These are phyloP conservation scores for Caenorhabditis sp. DNA, from an alignment of 2,888 invertebrate species.

Conservation along the genomic window DNA sequence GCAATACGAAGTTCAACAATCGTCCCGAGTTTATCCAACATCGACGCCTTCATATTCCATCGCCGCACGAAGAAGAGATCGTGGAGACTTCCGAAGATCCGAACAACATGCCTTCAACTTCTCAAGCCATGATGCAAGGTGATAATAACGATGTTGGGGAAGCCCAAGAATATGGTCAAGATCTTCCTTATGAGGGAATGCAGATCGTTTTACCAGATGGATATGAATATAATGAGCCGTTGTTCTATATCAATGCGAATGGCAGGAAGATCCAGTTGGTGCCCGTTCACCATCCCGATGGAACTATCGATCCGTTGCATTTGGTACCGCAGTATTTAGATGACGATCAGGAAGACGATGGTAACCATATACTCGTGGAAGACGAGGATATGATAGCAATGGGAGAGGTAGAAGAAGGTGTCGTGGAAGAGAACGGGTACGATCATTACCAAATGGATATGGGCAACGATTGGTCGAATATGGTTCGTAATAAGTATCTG, in stretches of 20 bases:
- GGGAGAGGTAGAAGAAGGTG: constrained; percentile 32
- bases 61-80: constrained; percentile 44
- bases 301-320: constrained; percentile 31
- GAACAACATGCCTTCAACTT: constrained; percentile 25
- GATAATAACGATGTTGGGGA: constrained; percentile 24
- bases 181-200: constrained; percentile 53
- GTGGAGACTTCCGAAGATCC: constrained; percentile 12
- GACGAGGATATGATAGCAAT: constrained; percentile 30
- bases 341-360: constrained; percentile 29
- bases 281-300: constrained; percentile 15
- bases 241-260: constrained; percentile 19
- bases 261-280: constrained; percentile 26
- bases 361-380: constrained; percentile 13
- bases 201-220: constrained; percentile 26
- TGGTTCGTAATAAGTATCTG: constrained; percentile 49
- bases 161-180: constrained; percentile 36
- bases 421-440: constrained; percentile 61
- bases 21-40: constrained; percentile 55
- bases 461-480: constrained; percentile 64
- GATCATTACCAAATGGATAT: constrained; percentile 65
- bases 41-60: constrained; percentile 55
- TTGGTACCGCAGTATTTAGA: constrained; percentile 7
- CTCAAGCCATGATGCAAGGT: constrained; percentile 29
- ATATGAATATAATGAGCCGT: constrained; percentile 29
- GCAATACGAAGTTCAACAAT: constrained; percentile 69